These are phyloP conservation scores for Plutomurus gul DNA, from an alignment of 1,140 invertebrate species.

Conservation along the genomic window DNA sequence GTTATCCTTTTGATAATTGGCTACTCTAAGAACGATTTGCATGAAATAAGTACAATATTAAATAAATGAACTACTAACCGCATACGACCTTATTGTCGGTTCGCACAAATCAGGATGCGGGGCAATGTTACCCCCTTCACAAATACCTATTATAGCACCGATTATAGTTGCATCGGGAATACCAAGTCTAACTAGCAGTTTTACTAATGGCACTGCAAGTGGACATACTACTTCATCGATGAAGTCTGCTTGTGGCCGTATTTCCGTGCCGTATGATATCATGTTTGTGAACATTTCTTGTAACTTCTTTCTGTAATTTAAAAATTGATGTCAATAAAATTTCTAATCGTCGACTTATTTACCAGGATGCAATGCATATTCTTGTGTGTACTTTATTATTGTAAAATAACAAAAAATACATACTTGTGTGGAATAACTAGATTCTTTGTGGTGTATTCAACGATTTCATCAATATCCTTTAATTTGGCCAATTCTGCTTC, in stretches of 20 bases:
- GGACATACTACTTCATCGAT: constrained; percentile 31
- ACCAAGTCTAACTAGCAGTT: neutral
- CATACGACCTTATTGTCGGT: constrained; percentile 35
- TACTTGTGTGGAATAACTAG: too few species aligned
- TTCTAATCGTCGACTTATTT: too few species aligned
- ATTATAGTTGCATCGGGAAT: neutral
- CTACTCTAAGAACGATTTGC: too few species aligned
- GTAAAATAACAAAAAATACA: too few species aligned
- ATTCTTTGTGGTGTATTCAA: too few species aligned
- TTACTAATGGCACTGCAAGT: neutral
- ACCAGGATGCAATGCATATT: too few species aligned
- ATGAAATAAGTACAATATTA: neutral
- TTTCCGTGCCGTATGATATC: neutral
- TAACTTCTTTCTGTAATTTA: neutral
- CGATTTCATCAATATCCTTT: too few species aligned
- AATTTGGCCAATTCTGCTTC: too few species aligned
- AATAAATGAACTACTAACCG: constrained; percentile 27
- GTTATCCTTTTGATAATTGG: too few species aligned
- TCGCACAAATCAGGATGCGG: constrained; percentile 27
- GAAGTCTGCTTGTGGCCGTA: constrained; percentile 24
- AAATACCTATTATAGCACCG: neutral
- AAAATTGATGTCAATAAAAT: neutral
- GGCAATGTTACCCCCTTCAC: neutral
- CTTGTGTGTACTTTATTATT: too few species aligned
- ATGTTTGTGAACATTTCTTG: neutral